Conservation (phyloP, 2,113 vertebrate genomes). For the Cettia cetti region DNA sequence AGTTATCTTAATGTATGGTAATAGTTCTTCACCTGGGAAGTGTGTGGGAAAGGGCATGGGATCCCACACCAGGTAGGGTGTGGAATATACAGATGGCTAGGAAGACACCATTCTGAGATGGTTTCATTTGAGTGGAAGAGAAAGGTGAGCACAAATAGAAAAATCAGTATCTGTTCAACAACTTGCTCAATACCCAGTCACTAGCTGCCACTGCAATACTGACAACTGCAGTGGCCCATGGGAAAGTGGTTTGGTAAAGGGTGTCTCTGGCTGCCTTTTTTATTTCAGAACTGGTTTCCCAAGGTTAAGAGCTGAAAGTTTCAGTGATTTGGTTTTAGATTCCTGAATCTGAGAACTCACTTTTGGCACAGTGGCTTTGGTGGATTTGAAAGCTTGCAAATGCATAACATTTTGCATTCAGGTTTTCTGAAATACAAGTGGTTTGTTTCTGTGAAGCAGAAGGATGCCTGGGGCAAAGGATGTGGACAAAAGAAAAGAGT, state of each 20-base stretch:
- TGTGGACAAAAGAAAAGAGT: background rate
- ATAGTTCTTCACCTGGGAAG: background rate
- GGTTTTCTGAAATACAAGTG: background rate
- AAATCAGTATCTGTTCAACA: background rate
- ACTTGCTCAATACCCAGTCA: background rate
- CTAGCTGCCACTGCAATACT: background rate
- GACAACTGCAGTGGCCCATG: background rate
- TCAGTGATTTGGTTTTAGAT: background rate
- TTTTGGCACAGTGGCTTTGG: background rate
- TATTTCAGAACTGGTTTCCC: background rate
- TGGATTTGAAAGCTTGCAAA: background rate
- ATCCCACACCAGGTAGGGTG: background rate
- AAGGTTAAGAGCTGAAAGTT: background rate
- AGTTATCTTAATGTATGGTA: background rate
- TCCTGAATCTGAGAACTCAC: background rate
- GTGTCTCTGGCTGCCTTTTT: background rate
- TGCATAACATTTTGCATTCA: background rate
- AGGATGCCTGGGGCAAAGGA: background rate
- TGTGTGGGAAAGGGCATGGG: background rate
- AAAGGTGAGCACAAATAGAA: background rate
- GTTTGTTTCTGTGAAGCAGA: background rate
- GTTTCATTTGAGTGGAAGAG: background rate
- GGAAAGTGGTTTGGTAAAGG: background rate
- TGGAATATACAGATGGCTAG: background rate
- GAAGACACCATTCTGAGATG: background rate